Evolutionary conservation across 2,113 vertebrate species (phyloP).

Genomic region (Hemichromis elongatus): DNA sequence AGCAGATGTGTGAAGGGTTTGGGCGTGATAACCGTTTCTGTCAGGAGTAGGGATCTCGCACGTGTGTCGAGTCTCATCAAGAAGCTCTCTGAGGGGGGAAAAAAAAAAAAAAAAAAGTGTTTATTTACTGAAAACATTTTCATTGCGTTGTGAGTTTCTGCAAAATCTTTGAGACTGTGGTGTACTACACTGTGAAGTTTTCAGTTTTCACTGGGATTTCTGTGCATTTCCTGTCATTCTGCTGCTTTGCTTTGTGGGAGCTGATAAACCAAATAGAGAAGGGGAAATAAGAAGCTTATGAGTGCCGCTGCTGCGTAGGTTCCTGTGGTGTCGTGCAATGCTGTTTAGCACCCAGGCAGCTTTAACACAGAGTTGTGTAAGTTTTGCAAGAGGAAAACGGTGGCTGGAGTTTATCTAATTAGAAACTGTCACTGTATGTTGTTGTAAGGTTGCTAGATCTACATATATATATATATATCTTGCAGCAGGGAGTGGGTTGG

Average conservation of each 20-base stretch:
- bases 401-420: not conserved
- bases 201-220: slow-evolving; percentile 23
- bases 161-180: not conserved
- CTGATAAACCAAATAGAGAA: not conserved
- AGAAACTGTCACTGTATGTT: slow-evolving; percentile 7
- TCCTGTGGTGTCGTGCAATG: not conserved
- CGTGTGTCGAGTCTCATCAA: not conserved
- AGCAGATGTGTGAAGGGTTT: slow-evolving; percentile 3
- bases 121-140: not conserved
- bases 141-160: not conserved
- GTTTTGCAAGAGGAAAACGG: slow-evolving; percentile 1
- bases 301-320: slow-evolving; percentile 10
- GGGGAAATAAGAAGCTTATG: not conserved
- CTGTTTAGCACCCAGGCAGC: not conserved
- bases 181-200: slow-evolving; percentile 36
- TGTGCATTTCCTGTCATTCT: slow-evolving; percentile 12
- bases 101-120: not conserved
- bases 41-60: not conserved
- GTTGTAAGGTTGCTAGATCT: not conserved
- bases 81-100: not conserved
- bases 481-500: not conserved
- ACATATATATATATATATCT: not conserved
- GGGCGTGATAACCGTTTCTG: not conserved
- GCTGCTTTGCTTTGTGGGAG: not conserved
- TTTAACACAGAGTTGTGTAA: not conserved